Evolutionary conservation across 2,888 invertebrate species (phyloP).

Genomic region (Pristionchus arcanus): DNA sequence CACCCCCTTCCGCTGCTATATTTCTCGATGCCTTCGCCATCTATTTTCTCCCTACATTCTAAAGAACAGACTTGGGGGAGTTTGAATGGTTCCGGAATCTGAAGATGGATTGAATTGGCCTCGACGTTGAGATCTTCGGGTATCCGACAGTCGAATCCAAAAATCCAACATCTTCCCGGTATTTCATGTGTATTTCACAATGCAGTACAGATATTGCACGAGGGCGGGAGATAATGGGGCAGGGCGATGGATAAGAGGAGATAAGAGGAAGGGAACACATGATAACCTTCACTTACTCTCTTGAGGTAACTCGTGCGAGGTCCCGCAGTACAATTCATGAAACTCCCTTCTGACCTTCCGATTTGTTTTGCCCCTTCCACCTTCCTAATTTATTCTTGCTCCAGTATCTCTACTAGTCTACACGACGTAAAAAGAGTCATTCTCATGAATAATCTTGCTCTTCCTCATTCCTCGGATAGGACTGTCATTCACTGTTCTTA

Average conservation of each 20-base stretch:
- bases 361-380: neutral
- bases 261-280: neutral
- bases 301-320: conserved; percentile 7
- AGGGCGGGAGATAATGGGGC: neutral
- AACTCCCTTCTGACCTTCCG: neutral
- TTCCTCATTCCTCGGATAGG: neutral
- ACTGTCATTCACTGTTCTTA: neutral
- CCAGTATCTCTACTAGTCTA: neutral
- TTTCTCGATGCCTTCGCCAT: too few relatives aligned
- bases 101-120: neutral
- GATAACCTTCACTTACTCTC: neutral
- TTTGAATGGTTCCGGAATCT: neutral
- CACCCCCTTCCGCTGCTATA: too few relatives aligned
- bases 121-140: neutral
- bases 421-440: conserved; percentile 17
- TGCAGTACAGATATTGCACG: neutral
- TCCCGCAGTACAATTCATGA: neutral
- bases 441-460: conserved; percentile 7
- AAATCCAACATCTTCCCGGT: neutral
- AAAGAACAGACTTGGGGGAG: too few relatives aligned
- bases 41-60: too few relatives aligned
- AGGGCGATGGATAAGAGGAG: neutral
- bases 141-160: neutral
- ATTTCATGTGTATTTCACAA: conserved; percentile 15
- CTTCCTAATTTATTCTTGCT: neutral